A percentile compares a stretch with the other conserved stretches of the same genome.
Evolutionary conservation across 2,113 vertebrate genomes (phyloP).

Genomic region (Orientallactaga bullata): DNA sequence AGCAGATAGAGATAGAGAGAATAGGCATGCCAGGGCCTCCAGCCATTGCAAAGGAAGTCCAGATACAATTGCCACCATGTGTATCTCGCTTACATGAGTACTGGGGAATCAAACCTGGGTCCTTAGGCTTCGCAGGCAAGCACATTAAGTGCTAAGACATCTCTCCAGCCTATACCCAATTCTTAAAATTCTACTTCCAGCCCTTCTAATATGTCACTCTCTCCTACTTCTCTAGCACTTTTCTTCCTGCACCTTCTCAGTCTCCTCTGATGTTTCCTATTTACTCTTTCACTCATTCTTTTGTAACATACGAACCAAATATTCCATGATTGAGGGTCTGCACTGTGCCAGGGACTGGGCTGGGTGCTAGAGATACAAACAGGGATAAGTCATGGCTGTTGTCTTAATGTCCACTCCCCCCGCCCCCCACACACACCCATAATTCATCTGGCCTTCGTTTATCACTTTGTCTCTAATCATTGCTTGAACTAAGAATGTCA

Average conservation of each 20-base stretch:
- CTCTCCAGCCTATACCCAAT: no score
- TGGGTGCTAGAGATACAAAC: background rate
- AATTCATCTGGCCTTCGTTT: conserved; percentile 4
- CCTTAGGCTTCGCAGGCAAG: no score
- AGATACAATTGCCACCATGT: no score
- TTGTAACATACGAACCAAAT: conserved; percentile 18
- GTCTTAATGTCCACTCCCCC: background rate
- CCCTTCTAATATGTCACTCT: background rate
- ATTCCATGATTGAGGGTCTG: background rate
- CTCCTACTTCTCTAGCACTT: background rate
- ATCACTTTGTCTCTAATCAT: conserved; percentile 24
- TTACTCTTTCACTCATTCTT: background rate
- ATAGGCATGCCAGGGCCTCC: no score
- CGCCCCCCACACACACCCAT: background rate
- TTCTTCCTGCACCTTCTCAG: background rate
- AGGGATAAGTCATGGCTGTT: background rate
- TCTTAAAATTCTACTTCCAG: background rate
- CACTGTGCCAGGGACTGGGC: background rate
- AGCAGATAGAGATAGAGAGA: no score
- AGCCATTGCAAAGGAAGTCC: no score
- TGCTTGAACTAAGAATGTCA: conserved; percentile 35
- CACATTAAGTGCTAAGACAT: no score
- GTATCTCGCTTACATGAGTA: no score
- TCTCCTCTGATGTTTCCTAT: background rate
- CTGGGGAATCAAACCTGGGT: no score